phyloP scores from a whole-genome alignment of 2,797 vertebrate genomes.

The Florisuga fusca region DNA sequence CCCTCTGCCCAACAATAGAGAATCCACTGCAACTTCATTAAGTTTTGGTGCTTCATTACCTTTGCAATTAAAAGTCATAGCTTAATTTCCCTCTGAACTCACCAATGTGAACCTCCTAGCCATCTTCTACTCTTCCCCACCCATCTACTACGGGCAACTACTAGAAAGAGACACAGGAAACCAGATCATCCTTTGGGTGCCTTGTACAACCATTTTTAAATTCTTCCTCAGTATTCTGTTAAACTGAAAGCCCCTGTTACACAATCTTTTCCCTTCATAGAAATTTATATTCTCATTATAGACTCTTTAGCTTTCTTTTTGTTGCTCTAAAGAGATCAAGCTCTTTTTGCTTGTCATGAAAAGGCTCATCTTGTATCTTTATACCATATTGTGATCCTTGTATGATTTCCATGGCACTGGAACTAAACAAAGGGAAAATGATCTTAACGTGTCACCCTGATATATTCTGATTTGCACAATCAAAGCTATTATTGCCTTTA shows the following conservation, averaged over 20 bases:
- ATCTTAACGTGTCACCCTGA: background rate
- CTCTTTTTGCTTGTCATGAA: background rate
- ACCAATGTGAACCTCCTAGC: background rate
- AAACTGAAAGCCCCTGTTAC: background rate
- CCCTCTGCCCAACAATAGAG: background rate
- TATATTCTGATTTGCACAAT: background rate
- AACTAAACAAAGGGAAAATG: background rate
- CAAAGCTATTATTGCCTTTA: background rate
- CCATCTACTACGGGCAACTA: background rate
- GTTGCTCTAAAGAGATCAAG: background rate
- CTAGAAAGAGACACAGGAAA: background rate
- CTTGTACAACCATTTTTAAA: background rate
- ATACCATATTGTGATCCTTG: background rate
- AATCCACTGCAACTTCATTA: background rate
- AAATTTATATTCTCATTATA: background rate
- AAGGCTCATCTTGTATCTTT: background rate
- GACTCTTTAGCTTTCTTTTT: background rate
- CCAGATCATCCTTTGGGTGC: background rate
- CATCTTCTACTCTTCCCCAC: background rate
- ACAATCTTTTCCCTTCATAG: background rate
- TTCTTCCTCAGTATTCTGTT: background rate
- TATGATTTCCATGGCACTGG: background rate
- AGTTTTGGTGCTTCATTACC: background rate
- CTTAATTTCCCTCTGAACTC: background rate
- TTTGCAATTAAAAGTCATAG: background rate